Conservation (phyloP, 2,888 invertebrate genomes). For the Noctuana brunneofusca region DNA sequence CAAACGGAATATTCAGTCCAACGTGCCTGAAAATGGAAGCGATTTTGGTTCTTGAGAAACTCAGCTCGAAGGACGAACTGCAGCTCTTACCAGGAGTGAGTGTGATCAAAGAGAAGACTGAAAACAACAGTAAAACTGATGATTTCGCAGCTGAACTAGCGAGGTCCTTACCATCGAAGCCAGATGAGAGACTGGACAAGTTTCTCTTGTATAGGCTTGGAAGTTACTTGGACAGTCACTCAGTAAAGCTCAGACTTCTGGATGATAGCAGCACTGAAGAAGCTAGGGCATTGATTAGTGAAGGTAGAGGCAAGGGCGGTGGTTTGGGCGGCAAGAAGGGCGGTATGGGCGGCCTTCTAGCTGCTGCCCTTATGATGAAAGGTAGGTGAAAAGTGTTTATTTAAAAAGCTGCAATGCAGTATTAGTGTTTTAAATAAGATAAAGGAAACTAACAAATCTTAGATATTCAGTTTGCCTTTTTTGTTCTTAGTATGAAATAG, state of each 20-base stretch:
- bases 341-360: constrained; percentile 76
- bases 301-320: constrained; percentile 78
- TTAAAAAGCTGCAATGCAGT: too few relatives aligned
- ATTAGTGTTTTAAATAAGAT: too few relatives aligned
- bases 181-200: constrained; percentile 89
- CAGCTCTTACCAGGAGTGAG: constrained; percentile 80
- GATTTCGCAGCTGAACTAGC: constrained; percentile 89
- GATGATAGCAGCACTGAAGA: constrained; percentile 84
- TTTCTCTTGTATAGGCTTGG: constrained; percentile 88
- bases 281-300: constrained; percentile 81
- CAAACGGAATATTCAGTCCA: constrained; percentile 68
- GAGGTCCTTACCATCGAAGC: constrained; percentile 88
- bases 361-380: constrained; percentile 84
- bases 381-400: constrained; percentile 75
- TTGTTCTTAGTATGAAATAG: too few relatives aligned
- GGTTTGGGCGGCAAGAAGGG: constrained; percentile 73
- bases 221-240: constrained; percentile 88
- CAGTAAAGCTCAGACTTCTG: constrained; percentile 87
- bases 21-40: constrained; percentile 76
- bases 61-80: constrained; percentile 70
- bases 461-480: too few relatives aligned
- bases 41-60: constrained; percentile 67
- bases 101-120: constrained; percentile 82
- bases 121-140: constrained; percentile 84
- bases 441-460: neutral